Base-by-base conservation (phyloP, 2,113 vertebrate genomes). In the Microtus ochrogaster region DNA sequence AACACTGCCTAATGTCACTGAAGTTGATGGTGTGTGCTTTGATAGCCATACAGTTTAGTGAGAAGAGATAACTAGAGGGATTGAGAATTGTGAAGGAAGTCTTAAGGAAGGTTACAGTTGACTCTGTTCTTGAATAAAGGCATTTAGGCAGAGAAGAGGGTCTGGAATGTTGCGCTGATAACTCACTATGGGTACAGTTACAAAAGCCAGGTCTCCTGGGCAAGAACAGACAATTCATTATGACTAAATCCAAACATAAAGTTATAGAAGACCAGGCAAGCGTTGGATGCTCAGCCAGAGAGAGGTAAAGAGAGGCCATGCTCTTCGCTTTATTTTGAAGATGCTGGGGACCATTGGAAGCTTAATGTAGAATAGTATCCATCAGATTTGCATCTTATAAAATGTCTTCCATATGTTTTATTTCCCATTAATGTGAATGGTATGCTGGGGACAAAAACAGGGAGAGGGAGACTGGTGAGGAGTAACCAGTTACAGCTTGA, bases 1-100 rank as follows among this genome's bases (percentile, higher is more conserved):
- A 49, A 77, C 30, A 30, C 81, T 89, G 58, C 9, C 72, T 89
- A 39, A 86, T 91, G 28, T 91, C 93, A 78, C 21, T 86, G 0
- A 82, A 89, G 84, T 83, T 85, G 26, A 89, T 95, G 66, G 41
- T 89, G 76, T 47, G 17, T 84, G 17, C 84, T 97, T 93, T 92
- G 61, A 94, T 58, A 52, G 76, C 74, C 41, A 16, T 4, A 14
- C 74, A 49, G 16, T 88, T 92, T 72, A 89, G 16, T 47, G 85
- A 81, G 91, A 94, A 85, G 72, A 41, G 22, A 47, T 76, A 5
- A 44, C 41, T 94, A 76, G 33, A 63, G 41, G 5, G 22, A 88
- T 39, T 85, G 44, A 94, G 10, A 68, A 65, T 84, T 78, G 49
- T 33, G 52, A 68, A 90, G n/a, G 11, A 41, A 39, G 70, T 91